Evolutionary conservation across 2,113 vertebrate species (phyloP).

Genomic region (Pycnonotus jocosus): DNA sequence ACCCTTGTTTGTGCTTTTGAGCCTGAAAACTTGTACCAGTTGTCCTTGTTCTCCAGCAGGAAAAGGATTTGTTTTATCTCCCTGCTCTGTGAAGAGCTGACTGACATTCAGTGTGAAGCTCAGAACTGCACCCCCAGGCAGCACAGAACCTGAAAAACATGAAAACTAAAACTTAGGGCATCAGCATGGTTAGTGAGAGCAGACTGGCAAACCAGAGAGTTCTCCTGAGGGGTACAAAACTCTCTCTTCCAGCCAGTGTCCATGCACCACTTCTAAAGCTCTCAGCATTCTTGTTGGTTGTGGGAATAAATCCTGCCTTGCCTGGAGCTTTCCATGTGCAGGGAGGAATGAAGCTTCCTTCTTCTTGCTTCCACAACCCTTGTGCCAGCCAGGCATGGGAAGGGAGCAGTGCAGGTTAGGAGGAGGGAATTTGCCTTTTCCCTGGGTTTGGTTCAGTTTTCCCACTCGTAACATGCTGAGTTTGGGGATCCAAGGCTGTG

Average conservation of each 20-base stretch:
- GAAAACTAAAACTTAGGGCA: neutral
- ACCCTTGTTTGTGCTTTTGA: neutral
- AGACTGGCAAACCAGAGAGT: neutral
- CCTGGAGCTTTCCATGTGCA: neutral
- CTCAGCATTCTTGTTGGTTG: neutral
- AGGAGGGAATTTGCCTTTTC: neutral
- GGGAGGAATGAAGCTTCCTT: neutral
- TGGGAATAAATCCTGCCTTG: neutral
- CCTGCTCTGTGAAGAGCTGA: neutral
- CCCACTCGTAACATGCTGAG: neutral
- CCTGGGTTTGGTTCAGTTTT: neutral
- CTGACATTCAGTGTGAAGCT: accelerated
- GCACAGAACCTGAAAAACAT: neutral
- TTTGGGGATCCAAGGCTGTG: neutral
- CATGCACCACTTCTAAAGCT: neutral
- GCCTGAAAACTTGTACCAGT: neutral
- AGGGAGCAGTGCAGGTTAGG: neutral
- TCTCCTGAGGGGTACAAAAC: neutral
- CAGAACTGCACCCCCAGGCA: neutral
- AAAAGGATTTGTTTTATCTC: neutral
- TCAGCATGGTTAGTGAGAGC: neutral
- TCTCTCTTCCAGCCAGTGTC: neutral
- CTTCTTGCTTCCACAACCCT: neutral
- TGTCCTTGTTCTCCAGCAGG: neutral
- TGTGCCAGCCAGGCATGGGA: neutral